Evolutionary conservation across 2,113 vertebrate genomes (phyloP), one percentile per base, ranked within the genome.

Genomic region (Percopsis transmontana): DNA sequence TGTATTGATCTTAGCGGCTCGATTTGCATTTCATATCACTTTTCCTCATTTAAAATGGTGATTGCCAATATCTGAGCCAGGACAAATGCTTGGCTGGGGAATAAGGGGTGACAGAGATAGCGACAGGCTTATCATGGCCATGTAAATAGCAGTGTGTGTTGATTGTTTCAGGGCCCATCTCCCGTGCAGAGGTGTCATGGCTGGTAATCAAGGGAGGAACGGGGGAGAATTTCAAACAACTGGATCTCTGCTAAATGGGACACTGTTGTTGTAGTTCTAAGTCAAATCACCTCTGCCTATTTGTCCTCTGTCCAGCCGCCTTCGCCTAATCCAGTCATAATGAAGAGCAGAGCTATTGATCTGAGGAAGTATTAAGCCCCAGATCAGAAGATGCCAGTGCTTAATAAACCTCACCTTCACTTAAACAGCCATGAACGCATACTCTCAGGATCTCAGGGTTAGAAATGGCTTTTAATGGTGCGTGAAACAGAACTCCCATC

Each of bases 1-100:
- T 5, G 63, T 86, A 89, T 90, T 84, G 89, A 90, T 90, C 83
- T 45, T 66, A 23, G 66, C 18, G 72, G 80, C 79, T 85, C 84
- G 87, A 91, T 91, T 89, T 79, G 88, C 88, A 90, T 90, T 90
- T 87, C 79, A 80, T 84, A 80, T 85, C 76, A 83, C 86, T 80
- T 77, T 73, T 83, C 44, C 82, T 91, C 84, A 85, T 87, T 89
- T 82, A 85, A 90, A 88, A 88, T 77, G 78, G 76, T 87, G 85
- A 89, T 87, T 87, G 85, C 80, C 69, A 83, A 88, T 89, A 87
- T 84, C 82, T 88, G 72, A 72, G 64, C 68, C 68, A 76, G 77
- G 78, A 88, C 79, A 80, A 85, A 91, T 71, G 80, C 68, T 54
- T 65, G 71, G 70, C 80, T 72, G 47, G 83, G 85, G 75, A 83